Evolutionary conservation across 2,113 vertebrate genomes (phyloP), one percentile per base, ranked within the genome.

Genomic region (Salvelinus alpinus): DNA sequence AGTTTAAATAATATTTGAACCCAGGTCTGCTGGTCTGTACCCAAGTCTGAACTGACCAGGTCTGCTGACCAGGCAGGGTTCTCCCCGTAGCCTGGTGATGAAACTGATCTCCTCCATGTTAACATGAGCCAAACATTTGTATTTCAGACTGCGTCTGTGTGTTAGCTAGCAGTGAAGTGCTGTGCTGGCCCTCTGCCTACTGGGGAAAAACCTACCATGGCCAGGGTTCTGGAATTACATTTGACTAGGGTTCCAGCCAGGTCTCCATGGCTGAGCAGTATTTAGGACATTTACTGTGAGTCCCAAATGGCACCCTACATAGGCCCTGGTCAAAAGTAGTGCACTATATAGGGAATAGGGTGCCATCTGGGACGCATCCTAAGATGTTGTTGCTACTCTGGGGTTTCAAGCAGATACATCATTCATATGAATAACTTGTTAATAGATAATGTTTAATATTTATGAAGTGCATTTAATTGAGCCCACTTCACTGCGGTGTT

Each of bases 391-490:
- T 87, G 86, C 87, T 87, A 62, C 75, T 85, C 84, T 78, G 18
- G 76, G 85, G 86, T 90, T 84, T 81, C 82, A 88, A 87, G 87
- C 71, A 64, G 78, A 89, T 88, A 82, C 81, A 90, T 86, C 86
- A 85, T 90, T 90, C 87, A 85, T 85, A 88, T 84, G 79, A 88
- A 89, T 89, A 88, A 84, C 60, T 80, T 85, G 80, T 82, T 89
- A 82, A 87, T 88, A 86, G 86, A 85, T 88, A 75, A 75, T 80
- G 84, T 89, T 89, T 87, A 89, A 88, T 90, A 90, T 90, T 90
- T 78, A 89, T 90, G 81, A 88, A 81, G 82, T 76, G 75, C 81
- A 87, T 90, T 90, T 91, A 89, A 92, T 90, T 88, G 86, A 84
- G 82, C 73, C 80, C 75, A 85, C 84, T 86, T 89, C 77, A 80